Base-by-base conservation (phyloP, 2,888 invertebrate species). In the Dione vanillae region DNA sequence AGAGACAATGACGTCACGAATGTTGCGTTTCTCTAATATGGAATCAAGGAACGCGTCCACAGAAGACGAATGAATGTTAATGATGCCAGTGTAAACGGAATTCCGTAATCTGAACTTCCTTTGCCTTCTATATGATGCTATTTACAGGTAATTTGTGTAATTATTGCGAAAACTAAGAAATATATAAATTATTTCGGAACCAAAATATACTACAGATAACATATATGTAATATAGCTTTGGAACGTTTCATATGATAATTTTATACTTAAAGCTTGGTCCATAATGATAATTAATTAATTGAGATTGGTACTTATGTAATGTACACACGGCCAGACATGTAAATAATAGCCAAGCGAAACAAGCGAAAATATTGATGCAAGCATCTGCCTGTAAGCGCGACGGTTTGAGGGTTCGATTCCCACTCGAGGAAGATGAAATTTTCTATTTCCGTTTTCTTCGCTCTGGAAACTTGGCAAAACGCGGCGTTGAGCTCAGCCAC, bases 11-110 rank as follows among this genome's bases (percentile, higher is more conserved):
- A 79, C 77, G 78, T 76, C 77, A 76, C 72, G 68, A 73, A 68
- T 73, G 73, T 71, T 75, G 69, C 75, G 70, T 77, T 79, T 78
- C 80, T 61, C 73, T 68, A 82, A 83, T 84, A 82, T 72, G 72
- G 75, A 78, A 77, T 78, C 79, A 76, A 75, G 78, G 77, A 75
- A 40, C 56, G 56, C 75, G 70, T 70, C 67, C 70, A 72, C 74
- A 74, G 70, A 76, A 78, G 77, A 75, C 70, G 75, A 71, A 75
- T 77, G 75, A 74, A 71, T 72, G 62, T 69, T 72, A 73, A 75
- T 75, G 64, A 66, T 16, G 49, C 20, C 43, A 20, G 61, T 10
- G 40, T 16, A 19, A 37, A 56, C 40, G 16, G 56, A 58, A 67
- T 67, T 58, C 43, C 11, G 1, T 41, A 61, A 61, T 61, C 43